Conservation (phyloP, 2,888 invertebrate species). For the Rhodophaea formosa region DNA sequence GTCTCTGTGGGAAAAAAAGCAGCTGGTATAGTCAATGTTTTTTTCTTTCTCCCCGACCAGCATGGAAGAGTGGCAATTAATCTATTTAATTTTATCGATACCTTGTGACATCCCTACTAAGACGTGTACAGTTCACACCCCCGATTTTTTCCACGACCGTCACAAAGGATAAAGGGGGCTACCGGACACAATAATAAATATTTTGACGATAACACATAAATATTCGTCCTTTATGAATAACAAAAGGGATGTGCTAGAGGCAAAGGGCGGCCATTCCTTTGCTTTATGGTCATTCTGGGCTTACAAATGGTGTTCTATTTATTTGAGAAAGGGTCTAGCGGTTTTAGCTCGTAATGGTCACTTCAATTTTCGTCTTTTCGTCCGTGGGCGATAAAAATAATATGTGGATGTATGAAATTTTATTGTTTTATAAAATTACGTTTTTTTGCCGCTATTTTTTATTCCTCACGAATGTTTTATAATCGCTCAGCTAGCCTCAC, state of each 20-base stretch:
- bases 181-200: constrained; percentile 79
- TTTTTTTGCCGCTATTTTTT: background rate
- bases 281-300: constrained; percentile 70
- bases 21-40: too few species aligned
- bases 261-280: constrained; percentile 66
- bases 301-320: constrained; percentile 74
- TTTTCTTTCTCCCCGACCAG: too few species aligned
- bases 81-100: constrained; percentile 32
- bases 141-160: constrained; percentile 64
- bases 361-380: constrained; percentile 27
- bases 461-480: too few species aligned
- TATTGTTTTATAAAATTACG: background rate
- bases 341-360: constrained; percentile 50
- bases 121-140: constrained; percentile 65
- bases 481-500: too few species aligned
- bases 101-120: constrained; percentile 42
- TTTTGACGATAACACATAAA: constrained; percentile 81
- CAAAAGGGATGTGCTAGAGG: constrained; percentile 67
- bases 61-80: too few species aligned
- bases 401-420: constrained; percentile 2
- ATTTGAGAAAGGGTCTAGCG: constrained; percentile 55
- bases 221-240: constrained; percentile 79
- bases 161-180: constrained; percentile 71
- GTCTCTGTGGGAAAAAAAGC: too few species aligned
- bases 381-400: constrained; percentile 18